Evolutionary conservation across 1,140 invertebrate species (phyloP), one percentile per base, ranked within the genome.

Genomic region (Sinella curviseta): DNA sequence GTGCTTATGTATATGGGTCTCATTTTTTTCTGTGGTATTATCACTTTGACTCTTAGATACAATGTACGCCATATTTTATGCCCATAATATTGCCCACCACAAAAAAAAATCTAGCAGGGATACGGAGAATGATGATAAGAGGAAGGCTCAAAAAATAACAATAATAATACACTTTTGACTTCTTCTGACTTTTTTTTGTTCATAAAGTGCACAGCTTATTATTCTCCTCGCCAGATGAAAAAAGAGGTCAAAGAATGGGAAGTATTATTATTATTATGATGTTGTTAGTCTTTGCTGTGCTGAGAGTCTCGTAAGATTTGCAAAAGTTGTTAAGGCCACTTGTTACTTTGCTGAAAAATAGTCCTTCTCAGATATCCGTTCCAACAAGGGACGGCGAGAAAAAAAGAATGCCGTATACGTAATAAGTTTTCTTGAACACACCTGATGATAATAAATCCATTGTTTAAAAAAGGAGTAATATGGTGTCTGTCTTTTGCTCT

Each of bases 171-270:
- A 48, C 39, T 48, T 48, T 48, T 48, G 8, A 12, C 39, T 48
- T 48, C 20, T 20, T 8, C 20, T 48, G 8, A 48, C 8, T 48
- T 48, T 48, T 20, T 8, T n/a, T n/a, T n/a, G n/a, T n/a, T n/a
- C n/a, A n/a, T n/a, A n/a, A n/a, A n/a, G n/a, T n/a, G n/a, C n/a
- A n/a, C n/a, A n/a, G n/a, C n/a, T 48, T 48, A 48, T 20, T 12
- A 48, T 48, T 48, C 20, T 48, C 39, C 39, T 48, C 20, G 39
- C 20, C 39, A 48, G 39, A 48, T 48, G 39, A 48, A 48, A 48
- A 70, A 70, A 31, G 65, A 33, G 65, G 65, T 70, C 65, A 70
- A 70, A 30, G 26, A 70, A 70, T 70, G 65, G 65, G 31, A 60
- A 70, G 24, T 33, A 31, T 17, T 70, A 70, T 70, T 65, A 26